Conservation (phyloP, 2,888 invertebrate genomes). For the Ptilodon capucinus region DNA sequence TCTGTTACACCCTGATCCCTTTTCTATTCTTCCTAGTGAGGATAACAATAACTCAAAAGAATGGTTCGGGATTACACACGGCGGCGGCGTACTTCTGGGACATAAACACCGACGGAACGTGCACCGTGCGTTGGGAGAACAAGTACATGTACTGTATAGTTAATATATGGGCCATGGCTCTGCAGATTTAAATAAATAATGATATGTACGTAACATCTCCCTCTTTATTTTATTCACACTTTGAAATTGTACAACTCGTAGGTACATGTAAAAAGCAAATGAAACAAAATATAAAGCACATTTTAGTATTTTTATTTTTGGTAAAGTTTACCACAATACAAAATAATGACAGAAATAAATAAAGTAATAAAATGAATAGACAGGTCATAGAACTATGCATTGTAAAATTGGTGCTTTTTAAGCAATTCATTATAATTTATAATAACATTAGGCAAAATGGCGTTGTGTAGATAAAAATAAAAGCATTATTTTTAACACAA, state of each 20-base stretch:
- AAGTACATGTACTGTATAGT: slow-evolving; percentile 93
- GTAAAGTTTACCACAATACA: slow-evolving; percentile 82
- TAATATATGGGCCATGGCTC: slow-evolving; percentile 89
- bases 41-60: slow-evolving; percentile 92
- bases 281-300: slow-evolving; percentile 77
- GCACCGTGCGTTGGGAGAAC: slow-evolving; percentile 93
- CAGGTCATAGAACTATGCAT: slow-evolving; percentile 81
- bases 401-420: slow-evolving; percentile 83
- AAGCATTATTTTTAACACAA: slow-evolving; percentile 78
- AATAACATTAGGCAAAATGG: slow-evolving; percentile 83
- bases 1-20: too few species aligned
- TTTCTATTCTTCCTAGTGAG: slow-evolving; percentile 79
- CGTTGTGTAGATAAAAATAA: slow-evolving; percentile 81
- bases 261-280: slow-evolving; percentile 27
- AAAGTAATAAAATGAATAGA: slow-evolving; percentile 82
- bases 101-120: slow-evolving; percentile 89
- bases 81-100: slow-evolving; percentile 94
- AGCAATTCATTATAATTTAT: slow-evolving; percentile 82
- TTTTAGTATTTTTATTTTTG: slow-evolving; percentile 83
- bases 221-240: not conserved
- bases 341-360: slow-evolving; percentile 82
- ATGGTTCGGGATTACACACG: slow-evolving; percentile 91
- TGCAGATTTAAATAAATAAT: slow-evolving; percentile 52
- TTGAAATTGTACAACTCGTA: not conserved
- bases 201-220: not conserved